Base-by-base conservation (phyloP, 1,140 invertebrate species). In the Tetragnatha versicolor region DNA sequence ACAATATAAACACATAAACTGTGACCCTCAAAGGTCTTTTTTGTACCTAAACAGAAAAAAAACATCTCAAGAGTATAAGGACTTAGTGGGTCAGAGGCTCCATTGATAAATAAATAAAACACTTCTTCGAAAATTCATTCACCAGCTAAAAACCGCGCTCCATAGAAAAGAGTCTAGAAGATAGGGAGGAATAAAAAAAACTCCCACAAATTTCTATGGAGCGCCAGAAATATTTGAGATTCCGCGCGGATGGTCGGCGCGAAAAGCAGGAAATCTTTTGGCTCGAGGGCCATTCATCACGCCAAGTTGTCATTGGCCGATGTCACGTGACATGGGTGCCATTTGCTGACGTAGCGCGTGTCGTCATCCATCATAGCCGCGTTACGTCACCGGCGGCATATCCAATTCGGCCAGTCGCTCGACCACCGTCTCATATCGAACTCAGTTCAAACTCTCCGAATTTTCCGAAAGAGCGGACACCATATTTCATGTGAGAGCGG, bases 301-400 rank as follows among this genome's bases (percentile, higher is more conserved):
- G 27, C 2, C 17, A 20, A 49, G 49, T 49, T 35, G 66, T 69
- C 42, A 47, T 65, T 45, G 68, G 33, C 33, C 49, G 68, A 55
- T 55, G 49, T 70, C 68, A 55, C 68, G 49, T 55, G 68, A 70
- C 49, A 55, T 39, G 49, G 68, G 68, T 70, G 68, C 68, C 33
- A 31, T 53, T 70, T 55, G 47, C 49, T 70, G 68, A 55, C 68
- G 45, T 49, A 33, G 65, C 42, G 65, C 45, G 45, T 68, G 65
- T 68, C 63, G 68, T 70, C 49, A 70, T 70, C 49, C 49, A 70
- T 70, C 68, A 70, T n/a, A 25, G 20, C 17, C 33, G 14, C 49
- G 35, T 70, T 35, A 55, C 68, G 68, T 61, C 58, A 61, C 29
- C 58, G 31, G 20, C 27, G 27, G 58, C 58, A 33, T 61, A 17